phyloP scores from a whole-genome alignment of 2,113 vertebrate genomes.

The Columbina picui region DNA sequence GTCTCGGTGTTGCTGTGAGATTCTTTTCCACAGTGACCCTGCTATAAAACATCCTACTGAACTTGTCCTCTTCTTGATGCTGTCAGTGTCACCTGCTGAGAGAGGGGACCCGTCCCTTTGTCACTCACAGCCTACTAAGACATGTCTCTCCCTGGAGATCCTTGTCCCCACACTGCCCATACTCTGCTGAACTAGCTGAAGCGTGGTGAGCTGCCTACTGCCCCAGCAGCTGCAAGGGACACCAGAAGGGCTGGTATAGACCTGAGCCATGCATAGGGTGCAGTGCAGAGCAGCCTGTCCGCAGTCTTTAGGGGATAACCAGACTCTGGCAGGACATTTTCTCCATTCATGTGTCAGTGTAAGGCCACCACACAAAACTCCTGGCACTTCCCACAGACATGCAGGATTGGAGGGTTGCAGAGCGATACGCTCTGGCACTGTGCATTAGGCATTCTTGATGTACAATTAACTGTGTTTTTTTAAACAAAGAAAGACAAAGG shows the following conservation, averaged over 20 bases:
- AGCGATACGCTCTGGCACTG: background rate
- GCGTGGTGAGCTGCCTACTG: background rate
- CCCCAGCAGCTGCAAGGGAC: background rate
- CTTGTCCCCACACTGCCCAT: accelerated
- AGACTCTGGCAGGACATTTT: background rate
- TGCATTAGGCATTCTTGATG: background rate
- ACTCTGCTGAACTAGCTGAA: background rate
- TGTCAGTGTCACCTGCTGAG: background rate
- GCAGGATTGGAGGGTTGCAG: accelerated
- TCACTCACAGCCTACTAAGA: background rate
- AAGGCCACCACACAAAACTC: background rate
- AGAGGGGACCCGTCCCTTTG: background rate
- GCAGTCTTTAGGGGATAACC: background rate
- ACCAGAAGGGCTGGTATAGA: background rate
- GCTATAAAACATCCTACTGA: background rate
- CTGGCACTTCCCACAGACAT: background rate
- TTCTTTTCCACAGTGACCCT: background rate
- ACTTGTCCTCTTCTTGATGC: background rate
- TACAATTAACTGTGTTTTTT: background rate
- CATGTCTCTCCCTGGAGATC: background rate
- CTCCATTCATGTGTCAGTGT: background rate
- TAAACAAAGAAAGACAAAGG: constrained; percentile 11
- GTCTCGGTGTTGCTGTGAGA: background rate
- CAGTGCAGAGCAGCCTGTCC: background rate
- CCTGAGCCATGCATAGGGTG: background rate